These are phyloP conservation scores for Andrena flavipes DNA, from an alignment of 2,888 invertebrate genomes.

Conservation along the genomic window DNA sequence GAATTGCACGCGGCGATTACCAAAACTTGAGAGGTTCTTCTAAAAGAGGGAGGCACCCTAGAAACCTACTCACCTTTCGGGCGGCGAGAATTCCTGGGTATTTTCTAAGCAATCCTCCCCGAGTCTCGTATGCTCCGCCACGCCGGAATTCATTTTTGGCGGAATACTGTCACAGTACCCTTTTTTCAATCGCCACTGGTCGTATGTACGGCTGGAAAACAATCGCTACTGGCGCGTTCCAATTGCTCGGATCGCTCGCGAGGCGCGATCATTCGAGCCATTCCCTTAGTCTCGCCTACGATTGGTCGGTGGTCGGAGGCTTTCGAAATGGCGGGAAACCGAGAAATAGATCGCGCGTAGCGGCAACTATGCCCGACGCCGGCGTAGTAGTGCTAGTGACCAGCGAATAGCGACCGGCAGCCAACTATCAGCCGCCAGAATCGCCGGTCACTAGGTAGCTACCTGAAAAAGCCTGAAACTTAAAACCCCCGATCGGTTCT, in stretches of 20 bases:
- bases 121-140: slow-evolving; percentile 69
- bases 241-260: slow-evolving; percentile 51
- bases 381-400: too few species aligned
- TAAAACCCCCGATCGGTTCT: background rate
- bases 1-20: slow-evolving; percentile 5
- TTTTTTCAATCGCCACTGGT: slow-evolving; percentile 65
- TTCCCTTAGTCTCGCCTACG: background rate
- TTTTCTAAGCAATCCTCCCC: slow-evolving; percentile 65
- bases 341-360: slow-evolving; percentile 28
- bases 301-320: slow-evolving; percentile 52
- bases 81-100: slow-evolving; percentile 73
- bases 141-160: slow-evolving; percentile 79
- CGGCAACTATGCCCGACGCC: background rate
- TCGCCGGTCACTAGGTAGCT: too few species aligned
- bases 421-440: too few species aligned
- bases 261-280: slow-evolving; percentile 23
- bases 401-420: too few species aligned
- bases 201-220: slow-evolving; percentile 44
- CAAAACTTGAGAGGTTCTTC: background rate
- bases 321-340: slow-evolving; percentile 54
- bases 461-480: too few species aligned
- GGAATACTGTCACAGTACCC: slow-evolving; percentile 69
- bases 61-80: slow-evolving; percentile 73
- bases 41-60: background rate
- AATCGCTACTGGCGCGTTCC: slow-evolving; percentile 43